Percentiles rank a stretch among this genome's conserved stretches.
Evolutionary conservation across 1,140 invertebrate species (phyloP).

Genomic region (Mycetomoellerius zeteki): DNA sequence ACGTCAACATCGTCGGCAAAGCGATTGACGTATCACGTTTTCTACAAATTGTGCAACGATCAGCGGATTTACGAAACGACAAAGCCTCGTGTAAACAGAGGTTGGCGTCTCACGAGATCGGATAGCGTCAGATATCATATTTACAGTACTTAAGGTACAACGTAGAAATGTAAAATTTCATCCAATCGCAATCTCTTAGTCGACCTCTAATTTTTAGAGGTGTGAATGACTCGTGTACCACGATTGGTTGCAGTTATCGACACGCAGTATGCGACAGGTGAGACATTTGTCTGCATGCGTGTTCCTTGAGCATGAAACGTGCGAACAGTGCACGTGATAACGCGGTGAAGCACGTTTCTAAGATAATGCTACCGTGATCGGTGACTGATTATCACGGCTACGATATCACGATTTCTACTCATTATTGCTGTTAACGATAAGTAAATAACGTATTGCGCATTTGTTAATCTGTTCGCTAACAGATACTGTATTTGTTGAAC

Average conservation of each 20-base stretch:
- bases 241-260: slow-evolving; percentile 46
- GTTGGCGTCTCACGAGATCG: background rate
- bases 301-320: background rate
- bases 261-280: slow-evolving; percentile 11
- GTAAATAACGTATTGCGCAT: background rate
- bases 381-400: slow-evolving; percentile 29
- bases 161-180: background rate
- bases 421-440: slow-evolving; percentile 11
- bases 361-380: slow-evolving; percentile 54
- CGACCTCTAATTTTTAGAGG: slow-evolving; percentile 28
- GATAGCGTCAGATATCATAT: slow-evolving; percentile 14
- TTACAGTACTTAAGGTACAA: background rate
- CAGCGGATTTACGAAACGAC: background rate
- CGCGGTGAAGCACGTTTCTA: slow-evolving; percentile 17
- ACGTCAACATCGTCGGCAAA: background rate
- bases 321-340: slow-evolving; percentile 56
- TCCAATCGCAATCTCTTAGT: background rate
- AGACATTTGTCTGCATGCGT: slow-evolving; percentile 8
- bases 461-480: background rate
- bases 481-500: background rate
- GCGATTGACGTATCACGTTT: background rate
- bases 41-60: slow-evolving; percentile 23
- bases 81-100: background rate
- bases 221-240: slow-evolving; percentile 8
- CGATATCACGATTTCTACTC: background rate